A percentile compares a stretch with the other conserved stretches of the same genome.
These are phyloP conservation scores for Erpornis zantholeuca DNA, from an alignment of 2,113 vertebrate genomes.

Conservation along the genomic window DNA sequence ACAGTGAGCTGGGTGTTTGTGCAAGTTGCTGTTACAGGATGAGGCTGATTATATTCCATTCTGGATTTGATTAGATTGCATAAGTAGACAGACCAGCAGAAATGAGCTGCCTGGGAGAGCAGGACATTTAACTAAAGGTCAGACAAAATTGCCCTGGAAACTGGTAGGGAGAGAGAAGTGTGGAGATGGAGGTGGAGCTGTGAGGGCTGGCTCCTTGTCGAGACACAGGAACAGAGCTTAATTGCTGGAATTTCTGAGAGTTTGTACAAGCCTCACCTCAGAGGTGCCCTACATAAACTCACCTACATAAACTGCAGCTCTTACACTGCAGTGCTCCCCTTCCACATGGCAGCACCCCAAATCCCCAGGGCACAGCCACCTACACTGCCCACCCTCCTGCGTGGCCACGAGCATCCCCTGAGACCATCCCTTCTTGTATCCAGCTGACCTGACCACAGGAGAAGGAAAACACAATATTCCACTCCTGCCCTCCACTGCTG, in stretches of 20 bases:
- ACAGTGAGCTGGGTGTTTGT: not conserved
- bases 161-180: not conserved
- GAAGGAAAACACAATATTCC: not conserved
- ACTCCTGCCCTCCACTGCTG: not conserved
- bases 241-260: not conserved
- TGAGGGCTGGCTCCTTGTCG: not conserved
- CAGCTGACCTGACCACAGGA: not conserved
- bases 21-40: constrained; percentile 31
- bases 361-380: not conserved
- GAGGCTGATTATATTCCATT: constrained; percentile 61
- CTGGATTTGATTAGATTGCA: constrained; percentile 61
- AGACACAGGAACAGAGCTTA: not conserved
- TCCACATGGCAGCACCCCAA: not conserved
- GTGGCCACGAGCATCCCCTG: not conserved
- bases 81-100: constrained; percentile 60
- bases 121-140: constrained; percentile 68
- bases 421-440: accelerated
- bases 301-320: accelerated
- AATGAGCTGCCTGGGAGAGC: constrained; percentile 55
- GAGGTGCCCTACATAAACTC: not conserved
- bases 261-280: not conserved
- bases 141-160: constrained; percentile 60
- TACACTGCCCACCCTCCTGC: not conserved
- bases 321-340: not conserved
- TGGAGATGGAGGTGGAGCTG: constrained; percentile 3